These are phyloP conservation scores for Brachionus calyciflorus DNA, from an alignment of 1,140 invertebrate genomes.

Conservation along the genomic window DNA sequence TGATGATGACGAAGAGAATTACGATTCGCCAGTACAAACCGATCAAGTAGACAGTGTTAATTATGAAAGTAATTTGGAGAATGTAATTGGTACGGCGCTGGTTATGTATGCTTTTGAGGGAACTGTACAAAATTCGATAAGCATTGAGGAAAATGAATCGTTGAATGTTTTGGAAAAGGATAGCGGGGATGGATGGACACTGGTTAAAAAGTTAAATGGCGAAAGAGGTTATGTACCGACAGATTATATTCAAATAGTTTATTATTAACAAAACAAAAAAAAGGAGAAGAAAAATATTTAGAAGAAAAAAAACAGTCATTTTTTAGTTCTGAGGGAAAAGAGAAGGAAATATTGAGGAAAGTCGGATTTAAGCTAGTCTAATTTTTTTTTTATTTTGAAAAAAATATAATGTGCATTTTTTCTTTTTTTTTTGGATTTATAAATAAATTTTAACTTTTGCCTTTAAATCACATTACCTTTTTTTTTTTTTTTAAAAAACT, in stretches of 20 bases:
- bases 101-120: constrained; percentile 39
- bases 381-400: too few relatives aligned
- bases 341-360: too few relatives aligned
- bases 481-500: too few relatives aligned
- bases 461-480: too few relatives aligned
- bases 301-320: too few relatives aligned
- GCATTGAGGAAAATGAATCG: constrained; percentile 32
- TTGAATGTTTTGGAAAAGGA: constrained; percentile 46
- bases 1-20: constrained; percentile 13
- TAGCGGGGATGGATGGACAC: constrained; percentile 46
- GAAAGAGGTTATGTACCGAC: constrained; percentile 36
- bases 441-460: too few relatives aligned
- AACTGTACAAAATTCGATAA: constrained; percentile 30
- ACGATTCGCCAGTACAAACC: not conserved
- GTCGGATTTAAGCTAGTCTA: too few relatives aligned
- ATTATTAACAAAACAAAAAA: constrained; percentile 27
- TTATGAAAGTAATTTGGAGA: not conserved
- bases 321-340: too few relatives aligned
- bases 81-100: constrained; percentile 6
- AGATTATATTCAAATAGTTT: constrained; percentile 34
- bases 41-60: not conserved
- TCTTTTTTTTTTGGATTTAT: too few relatives aligned
- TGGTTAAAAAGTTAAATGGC: not conserved
- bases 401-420: too few relatives aligned
- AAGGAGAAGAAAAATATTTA: too few relatives aligned